phyloP scores from a whole-genome alignment of 2,797 vertebrate genomes.

The Peromyscus eremicus region DNA sequence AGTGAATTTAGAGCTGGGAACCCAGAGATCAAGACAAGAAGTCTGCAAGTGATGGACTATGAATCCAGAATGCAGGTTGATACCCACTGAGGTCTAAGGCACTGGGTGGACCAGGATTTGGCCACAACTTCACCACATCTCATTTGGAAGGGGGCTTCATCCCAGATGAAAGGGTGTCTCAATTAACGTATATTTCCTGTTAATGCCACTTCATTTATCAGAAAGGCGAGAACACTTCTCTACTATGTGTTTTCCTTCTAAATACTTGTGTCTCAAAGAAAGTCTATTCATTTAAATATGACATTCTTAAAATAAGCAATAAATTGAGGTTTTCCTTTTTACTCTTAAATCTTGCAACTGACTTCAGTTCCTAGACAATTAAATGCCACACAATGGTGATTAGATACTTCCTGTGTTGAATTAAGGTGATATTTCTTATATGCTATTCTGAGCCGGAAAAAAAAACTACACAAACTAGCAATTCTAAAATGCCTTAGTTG shows the following conservation, averaged over 20 bases:
- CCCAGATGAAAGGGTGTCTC: background rate
- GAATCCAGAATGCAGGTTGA: background rate
- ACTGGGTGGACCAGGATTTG: background rate
- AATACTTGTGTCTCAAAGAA: background rate
- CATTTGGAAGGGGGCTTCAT: background rate
- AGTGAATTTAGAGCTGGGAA: background rate
- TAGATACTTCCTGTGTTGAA: background rate
- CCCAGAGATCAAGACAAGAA: background rate
- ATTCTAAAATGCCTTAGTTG: constrained; percentile 34
- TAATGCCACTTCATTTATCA: background rate
- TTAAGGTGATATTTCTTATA: background rate
- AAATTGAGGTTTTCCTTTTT: background rate
- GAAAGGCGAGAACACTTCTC: background rate
- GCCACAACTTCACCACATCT: background rate
- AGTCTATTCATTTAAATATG: constrained; percentile 8
- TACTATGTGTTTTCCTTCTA: background rate
- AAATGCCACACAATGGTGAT: background rate
- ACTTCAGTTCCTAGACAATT: constrained; percentile 38
- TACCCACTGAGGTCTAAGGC: background rate
- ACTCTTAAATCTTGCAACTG: constrained; percentile 29
- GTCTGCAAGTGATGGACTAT: background rate
- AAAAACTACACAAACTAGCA: background rate
- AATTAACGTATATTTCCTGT: background rate
- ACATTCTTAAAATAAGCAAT: constrained; percentile 38
- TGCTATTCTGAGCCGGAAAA: background rate